phyloP scores from a whole-genome alignment of 2,888 invertebrate genomes.

The Phania funesta region DNA sequence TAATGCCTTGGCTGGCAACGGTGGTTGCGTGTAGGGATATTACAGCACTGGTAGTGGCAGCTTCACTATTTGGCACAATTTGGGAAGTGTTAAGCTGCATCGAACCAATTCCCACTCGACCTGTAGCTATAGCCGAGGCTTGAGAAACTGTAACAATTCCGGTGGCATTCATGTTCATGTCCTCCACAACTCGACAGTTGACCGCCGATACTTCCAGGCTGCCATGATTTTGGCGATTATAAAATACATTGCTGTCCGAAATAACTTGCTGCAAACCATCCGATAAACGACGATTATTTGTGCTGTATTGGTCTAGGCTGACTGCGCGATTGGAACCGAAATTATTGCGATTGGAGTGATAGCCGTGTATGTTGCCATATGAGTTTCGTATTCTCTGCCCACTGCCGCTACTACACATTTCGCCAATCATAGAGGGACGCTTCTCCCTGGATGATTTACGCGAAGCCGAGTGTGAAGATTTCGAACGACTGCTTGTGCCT shows the following conservation, averaged over 20 bases:
- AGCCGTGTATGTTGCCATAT: conserved; percentile 80
- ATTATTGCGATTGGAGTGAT: conserved; percentile 79
- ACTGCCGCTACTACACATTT: conserved; percentile 80
- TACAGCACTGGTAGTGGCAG: conserved; percentile 49
- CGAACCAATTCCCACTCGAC: conserved; percentile 48
- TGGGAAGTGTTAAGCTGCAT: conserved; percentile 64
- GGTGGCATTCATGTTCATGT: conserved; percentile 73
- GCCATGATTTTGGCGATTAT: conserved; percentile 78
- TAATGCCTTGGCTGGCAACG: conserved; percentile 42
- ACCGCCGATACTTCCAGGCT: conserved; percentile 70
- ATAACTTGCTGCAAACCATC: conserved; percentile 80
- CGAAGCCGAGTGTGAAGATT: conserved; percentile 84
- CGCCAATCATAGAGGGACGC: conserved; percentile 80
- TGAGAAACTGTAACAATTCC: conserved; percentile 60
- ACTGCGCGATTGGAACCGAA: conserved; percentile 80
- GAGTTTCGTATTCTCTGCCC: conserved; percentile 80
- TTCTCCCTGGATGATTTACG: conserved; percentile 86
- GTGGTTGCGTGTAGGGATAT: conserved; percentile 33
- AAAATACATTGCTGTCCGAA: conserved; percentile 80
- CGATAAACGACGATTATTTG: conserved; percentile 79
- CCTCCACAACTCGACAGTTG: conserved; percentile 68
- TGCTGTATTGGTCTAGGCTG: conserved; percentile 80
- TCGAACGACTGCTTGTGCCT: conserved; percentile 83
- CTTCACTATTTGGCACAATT: conserved; percentile 69
- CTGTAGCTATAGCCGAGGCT: conserved; percentile 25